A percentile compares a stretch with the other conserved stretches of the same genome.
Evolutionary conservation across 2,797 vertebrate species (phyloP).

Genomic region (Lutjanus argentimaculatus): DNA sequence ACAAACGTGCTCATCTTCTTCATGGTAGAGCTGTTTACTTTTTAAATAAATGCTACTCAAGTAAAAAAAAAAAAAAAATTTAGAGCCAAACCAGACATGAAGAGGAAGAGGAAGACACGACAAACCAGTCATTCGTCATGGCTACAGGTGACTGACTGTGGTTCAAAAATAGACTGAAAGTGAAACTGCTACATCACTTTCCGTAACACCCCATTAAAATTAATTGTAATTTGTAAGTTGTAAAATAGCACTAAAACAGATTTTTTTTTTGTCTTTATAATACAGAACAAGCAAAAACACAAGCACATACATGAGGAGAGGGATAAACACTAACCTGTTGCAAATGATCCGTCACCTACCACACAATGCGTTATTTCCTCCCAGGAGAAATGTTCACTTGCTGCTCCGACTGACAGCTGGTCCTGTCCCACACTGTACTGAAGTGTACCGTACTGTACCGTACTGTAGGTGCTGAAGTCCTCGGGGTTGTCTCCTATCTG

Average conservation of each 20-base stretch:
- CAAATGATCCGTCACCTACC: slow-evolving; percentile 34
- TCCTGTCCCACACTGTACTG: slow-evolving; percentile 12
- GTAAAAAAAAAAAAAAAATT: not conserved
- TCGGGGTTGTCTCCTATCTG: slow-evolving; percentile 42
- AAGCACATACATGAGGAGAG: not conserved
- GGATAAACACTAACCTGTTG: slow-evolving; percentile 67
- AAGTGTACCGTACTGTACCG: not conserved
- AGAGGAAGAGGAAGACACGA: not conserved
- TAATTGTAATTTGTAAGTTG: not conserved
- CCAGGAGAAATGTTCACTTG: slow-evolving; percentile 28
- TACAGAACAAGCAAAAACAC: not conserved
- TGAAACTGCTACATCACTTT: slow-evolving; percentile 58
- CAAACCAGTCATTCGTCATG: not conserved
- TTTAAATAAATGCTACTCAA: not conserved
- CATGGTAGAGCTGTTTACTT: not conserved
- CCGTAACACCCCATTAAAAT: not conserved
- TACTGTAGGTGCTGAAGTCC: slow-evolving; percentile 32
- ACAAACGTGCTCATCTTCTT: not conserved
- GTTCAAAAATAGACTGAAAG: slow-evolving; percentile 47
- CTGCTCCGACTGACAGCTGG: slow-evolving; percentile 18
- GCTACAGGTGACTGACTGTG: slow-evolving; percentile 29
- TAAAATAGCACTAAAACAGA: not conserved
- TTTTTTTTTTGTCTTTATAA: not conserved
- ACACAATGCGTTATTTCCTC: slow-evolving; percentile 33
- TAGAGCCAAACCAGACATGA: not conserved